Evolutionary conservation across 2,888 invertebrate genomes (phyloP), one percentile per base, ranked within the genome.

Genomic region (Drosophila limbata): DNA sequence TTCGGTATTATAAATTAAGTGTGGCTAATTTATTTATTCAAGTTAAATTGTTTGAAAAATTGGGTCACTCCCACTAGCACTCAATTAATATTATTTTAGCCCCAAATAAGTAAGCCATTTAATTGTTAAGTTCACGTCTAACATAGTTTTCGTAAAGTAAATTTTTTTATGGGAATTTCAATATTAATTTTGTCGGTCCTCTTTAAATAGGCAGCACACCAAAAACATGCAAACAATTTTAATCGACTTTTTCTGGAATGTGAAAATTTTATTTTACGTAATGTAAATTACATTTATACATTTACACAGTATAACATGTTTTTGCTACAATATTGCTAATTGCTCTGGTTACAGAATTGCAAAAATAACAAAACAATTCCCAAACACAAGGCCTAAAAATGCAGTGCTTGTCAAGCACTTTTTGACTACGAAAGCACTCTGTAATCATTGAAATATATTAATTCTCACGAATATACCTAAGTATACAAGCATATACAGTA

Each of bases 1-100:
- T 13, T 4, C 5, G 4, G 8, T 8, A 37, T 53, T 59, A 57
- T 44, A 56, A 67, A 64, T 50, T 37, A 71, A 70, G 35, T 69
- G 71, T 53, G 61, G 13, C 63, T 61, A 68, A 71, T 79, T 77
- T 73, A 64, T 72, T 70, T 73, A 56, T 64, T 72, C 52, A 72
- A 59, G 56, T 63, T 55, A 71, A 71, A 71, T 77, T 52, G 59
- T 39, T 57, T 64, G 48, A 51, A 48, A 69, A 79, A 73, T 70
- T 67, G 45, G 42, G 55, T 63, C 59, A 50, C 11, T n/a, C 6
- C 10, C 4, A 5, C n/a, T n/a, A n/a, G n/a, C n/a, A 33, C 33
- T 21, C 17, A 44, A 31, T 51, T 50, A 17, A 2, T 25, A 40
- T 15, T n/a, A 15, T 37, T 37, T 15, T 37, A 5, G 52, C 15